These are phyloP conservation scores for Sipha maydis DNA, from an alignment of 2,888 invertebrate genomes.

Conservation along the genomic window DNA sequence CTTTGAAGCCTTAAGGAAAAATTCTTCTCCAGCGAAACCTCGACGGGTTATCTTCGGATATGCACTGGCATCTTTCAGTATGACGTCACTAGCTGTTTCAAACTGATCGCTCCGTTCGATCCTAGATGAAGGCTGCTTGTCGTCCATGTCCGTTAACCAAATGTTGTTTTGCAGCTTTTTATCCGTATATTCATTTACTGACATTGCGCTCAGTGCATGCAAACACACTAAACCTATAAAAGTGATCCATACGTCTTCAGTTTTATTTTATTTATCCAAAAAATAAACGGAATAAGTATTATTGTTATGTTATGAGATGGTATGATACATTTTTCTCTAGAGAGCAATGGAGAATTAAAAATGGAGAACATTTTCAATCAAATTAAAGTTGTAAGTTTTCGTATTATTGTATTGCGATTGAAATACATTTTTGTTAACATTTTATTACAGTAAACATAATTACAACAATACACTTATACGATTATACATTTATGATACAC, in stretches of 20 bases:
- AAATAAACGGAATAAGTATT: too few species aligned
- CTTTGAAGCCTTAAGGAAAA: slow-evolving; percentile 62
- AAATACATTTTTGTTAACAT: not conserved
- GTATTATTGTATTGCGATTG: too few species aligned
- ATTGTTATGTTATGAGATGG: too few species aligned
- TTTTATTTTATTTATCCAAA: too few species aligned
- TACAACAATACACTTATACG: not conserved
- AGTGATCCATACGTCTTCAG: not conserved
- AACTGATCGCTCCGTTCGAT: slow-evolving; percentile 23
- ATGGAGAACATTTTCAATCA: too few species aligned
- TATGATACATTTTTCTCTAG: too few species aligned
- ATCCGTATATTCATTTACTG: slow-evolving; percentile 3
- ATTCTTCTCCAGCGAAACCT: slow-evolving; percentile 62
- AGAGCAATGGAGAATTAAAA: too few species aligned
- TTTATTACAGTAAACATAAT: not conserved
- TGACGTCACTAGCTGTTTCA: slow-evolving; percentile 8
- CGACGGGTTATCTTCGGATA: slow-evolving; percentile 49
- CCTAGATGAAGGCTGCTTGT: slow-evolving; percentile 1
- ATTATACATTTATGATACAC: not conserved
- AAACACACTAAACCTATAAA: slow-evolving; percentile 37
- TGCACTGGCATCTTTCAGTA: not conserved
- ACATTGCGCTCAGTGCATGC: not conserved
- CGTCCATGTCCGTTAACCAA: slow-evolving; percentile 35
- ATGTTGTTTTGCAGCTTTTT: slow-evolving; percentile 20
- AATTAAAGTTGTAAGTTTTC: too few species aligned